Conservation (phyloP, 2,797 vertebrate species). For the Odontamblyopus rebecca region DNA sequence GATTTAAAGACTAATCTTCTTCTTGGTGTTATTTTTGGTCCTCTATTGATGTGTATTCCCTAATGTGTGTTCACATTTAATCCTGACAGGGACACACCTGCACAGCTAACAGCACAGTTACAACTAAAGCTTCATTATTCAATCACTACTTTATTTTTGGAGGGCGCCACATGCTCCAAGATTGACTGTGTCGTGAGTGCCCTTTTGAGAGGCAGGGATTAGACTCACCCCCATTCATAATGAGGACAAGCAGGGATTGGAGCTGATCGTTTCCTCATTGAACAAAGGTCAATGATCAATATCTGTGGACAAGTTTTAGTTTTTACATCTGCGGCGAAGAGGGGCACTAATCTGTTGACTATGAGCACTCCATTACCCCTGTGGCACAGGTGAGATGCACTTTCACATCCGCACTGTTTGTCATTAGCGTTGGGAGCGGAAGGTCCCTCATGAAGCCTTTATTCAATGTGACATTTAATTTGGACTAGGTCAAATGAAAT, state of each 20-base stretch:
- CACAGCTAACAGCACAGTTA: background rate
- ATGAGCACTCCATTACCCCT: slow-evolving; percentile 27
- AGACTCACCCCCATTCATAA: slow-evolving; percentile 49
- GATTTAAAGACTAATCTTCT: slow-evolving; percentile 33
- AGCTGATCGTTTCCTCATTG: slow-evolving; percentile 54
- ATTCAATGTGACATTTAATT: slow-evolving; percentile 7
- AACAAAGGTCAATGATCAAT: slow-evolving; percentile 66
- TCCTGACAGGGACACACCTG: background rate
- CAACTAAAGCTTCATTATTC: slow-evolving; percentile 7
- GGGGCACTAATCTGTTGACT: slow-evolving; percentile 30
- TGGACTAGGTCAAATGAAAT: slow-evolving; percentile 1
- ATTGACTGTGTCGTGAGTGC: slow-evolving; percentile 38
- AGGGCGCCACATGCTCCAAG: slow-evolving; percentile 13
- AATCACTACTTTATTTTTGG: slow-evolving; percentile 12
- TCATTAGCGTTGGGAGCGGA: background rate
- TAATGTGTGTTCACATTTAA: background rate
- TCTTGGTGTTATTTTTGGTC: slow-evolving; percentile 15
- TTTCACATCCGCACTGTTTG: background rate
- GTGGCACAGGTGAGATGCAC: slow-evolving; percentile 8
- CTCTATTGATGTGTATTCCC: background rate
- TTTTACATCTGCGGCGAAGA: slow-evolving; percentile 20
- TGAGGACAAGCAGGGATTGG: slow-evolving; percentile 47
- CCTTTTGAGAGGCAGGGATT: slow-evolving; percentile 58
- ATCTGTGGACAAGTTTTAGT: slow-evolving; percentile 25
- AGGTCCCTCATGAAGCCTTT: slow-evolving; percentile 1